A percentile compares a stretch with the other conserved stretches of the same genome.
Conservation (phyloP, 37 sponge, comb jelly and placozoan species). For the Bolinopsis microptera region DNA sequence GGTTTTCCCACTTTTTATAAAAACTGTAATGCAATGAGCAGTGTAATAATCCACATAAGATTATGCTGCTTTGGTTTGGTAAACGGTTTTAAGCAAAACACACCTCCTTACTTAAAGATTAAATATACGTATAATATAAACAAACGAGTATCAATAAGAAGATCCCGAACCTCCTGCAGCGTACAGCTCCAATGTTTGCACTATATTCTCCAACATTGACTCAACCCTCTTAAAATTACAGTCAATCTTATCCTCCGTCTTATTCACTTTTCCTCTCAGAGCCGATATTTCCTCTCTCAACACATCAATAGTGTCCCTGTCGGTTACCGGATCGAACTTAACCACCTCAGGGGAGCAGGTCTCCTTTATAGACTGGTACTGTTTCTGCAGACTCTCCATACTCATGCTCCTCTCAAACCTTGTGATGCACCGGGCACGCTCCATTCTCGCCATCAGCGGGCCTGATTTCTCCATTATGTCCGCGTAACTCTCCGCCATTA, state of each 20-base stretch:
- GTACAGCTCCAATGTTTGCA: slow-evolving; percentile 7
- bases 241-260: not conserved
- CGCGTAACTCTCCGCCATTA: slow-evolving; percentile 13
- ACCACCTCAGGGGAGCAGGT: not conserved
- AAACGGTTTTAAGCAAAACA: too few species aligned
- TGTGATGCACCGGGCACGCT: slow-evolving; percentile 4
- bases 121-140: too few species aligned
- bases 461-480: slow-evolving; percentile 5
- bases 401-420: not conserved
- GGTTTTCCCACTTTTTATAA: too few species aligned
- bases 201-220: slow-evolving; percentile 5
- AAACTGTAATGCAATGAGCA: too few species aligned
- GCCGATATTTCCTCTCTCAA: slow-evolving; percentile 6
- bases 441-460: slow-evolving; percentile 27
- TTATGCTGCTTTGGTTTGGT: too few species aligned
- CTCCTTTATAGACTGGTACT: not conserved
- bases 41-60: too few species aligned
- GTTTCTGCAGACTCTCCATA: not conserved
- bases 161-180: not conserved
- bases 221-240: not conserved
- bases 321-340: slow-evolving; percentile 25
- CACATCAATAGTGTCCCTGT: slow-evolving; percentile 5
- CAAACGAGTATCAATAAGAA: not conserved
- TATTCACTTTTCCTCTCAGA: not conserved
- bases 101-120: too few species aligned